A percentile compares a stretch with the other conserved stretches of the same genome.
phyloP scores from a whole-genome alignment of 2,797 vertebrate genomes.

The Gymnothorax reevesii region DNA sequence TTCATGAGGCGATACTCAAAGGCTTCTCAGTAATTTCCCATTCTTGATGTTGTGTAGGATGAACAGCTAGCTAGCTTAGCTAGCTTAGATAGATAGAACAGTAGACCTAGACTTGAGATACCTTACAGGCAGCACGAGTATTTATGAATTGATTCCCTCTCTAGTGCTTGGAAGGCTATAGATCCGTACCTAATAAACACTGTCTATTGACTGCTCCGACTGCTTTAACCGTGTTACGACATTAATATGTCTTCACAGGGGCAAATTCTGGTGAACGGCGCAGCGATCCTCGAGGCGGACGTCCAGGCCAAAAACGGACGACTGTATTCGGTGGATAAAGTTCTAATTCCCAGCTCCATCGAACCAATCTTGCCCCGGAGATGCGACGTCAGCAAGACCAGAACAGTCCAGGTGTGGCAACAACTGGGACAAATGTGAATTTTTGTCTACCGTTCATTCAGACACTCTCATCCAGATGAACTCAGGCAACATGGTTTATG shows the following conservation, averaged over 20 bases:
- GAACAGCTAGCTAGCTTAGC: too few species aligned
- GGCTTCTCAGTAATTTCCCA: too few species aligned
- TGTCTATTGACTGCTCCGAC: neutral
- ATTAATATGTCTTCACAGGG: conserved; percentile 68
- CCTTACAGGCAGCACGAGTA: too few species aligned
- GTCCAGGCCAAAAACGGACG: conserved; percentile 83
- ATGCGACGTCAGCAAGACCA: conserved; percentile 74
- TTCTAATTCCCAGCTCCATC: conserved; percentile 87
- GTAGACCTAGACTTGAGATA: too few species aligned
- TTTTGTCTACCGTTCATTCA: neutral
- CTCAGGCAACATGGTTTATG: neutral
- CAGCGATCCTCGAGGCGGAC: conserved; percentile 77
- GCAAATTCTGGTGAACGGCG: conserved; percentile 75
- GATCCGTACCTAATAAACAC: neutral
- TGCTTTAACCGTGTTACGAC: too few species aligned
- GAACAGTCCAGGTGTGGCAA: conserved; percentile 57
- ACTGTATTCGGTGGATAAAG: conserved; percentile 79
- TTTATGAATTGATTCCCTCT: neutral
- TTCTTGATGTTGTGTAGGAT: too few species aligned
- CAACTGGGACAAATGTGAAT: neutral
- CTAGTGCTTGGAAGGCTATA: neutral
- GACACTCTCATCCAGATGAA: too few species aligned
- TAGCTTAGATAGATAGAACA: too few species aligned
- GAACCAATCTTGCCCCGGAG: conserved; percentile 84
- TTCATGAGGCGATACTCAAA: neutral